Evolutionary conservation across 2,113 vertebrate genomes (phyloP), one percentile per base, ranked within the genome.

Genomic region (Gavia stellata): DNA sequence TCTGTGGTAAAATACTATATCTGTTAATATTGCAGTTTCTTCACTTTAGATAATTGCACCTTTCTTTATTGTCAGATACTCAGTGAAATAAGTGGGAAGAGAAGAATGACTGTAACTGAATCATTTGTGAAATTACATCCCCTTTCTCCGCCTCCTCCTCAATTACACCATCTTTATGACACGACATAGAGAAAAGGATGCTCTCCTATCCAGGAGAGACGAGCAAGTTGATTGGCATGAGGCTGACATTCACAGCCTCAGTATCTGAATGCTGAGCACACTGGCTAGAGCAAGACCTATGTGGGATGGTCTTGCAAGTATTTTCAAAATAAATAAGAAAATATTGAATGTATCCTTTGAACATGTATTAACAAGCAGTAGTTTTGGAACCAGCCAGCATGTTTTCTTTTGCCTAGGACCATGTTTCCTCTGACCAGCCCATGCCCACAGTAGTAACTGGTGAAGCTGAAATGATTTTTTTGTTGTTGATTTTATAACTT

Each of bases 21-120:
- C 74, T 88, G 33, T 55, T 97, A 92, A 95, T 93, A 94, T 40
- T 92, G 79, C 67, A 34, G n/a, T 86, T 90, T 83, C 90, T 93
- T 93, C 74, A 31, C 71, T 94, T 93, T 45, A 94, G 74, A 81
- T 96, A 96, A 96, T 93, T 95, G 55, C 59, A 88, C 26, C 79
- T 88, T 83, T 94, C 85, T 71, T 66, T 62, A 66, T 90, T 94
- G 94, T 90, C 90, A 96, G 84, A 79, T 79, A 81, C 40, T 80
- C 59, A 15, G 66, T 50, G 92, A 93, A 92, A 62, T 91, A 94
- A 82, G 44, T 80, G 81, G 47, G 67, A 86, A 81, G 90, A 79
- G 78, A 80, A 80, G 66, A 92, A 80, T 63, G 36, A 55, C 78
- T 87, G 49, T 72, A 72, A 42, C 53, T 47, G 91, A 91, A 66